Conservation (phyloP, 1,140 invertebrate genomes). For the Diuraphis noxia region DNA sequence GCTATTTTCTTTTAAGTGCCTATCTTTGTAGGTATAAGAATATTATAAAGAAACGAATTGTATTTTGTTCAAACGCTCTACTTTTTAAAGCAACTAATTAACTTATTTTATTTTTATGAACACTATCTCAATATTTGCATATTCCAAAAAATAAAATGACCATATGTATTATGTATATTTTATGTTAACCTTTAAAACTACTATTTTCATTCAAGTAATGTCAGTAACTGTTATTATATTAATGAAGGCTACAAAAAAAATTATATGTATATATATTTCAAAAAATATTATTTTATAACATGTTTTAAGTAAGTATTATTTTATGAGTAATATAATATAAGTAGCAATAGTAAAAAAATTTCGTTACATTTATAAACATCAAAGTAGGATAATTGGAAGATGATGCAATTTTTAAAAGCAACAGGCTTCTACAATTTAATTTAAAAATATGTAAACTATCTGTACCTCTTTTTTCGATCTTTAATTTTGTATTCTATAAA, state of each 20-base stretch:
- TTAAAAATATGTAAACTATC: too few species aligned
- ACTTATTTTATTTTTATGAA: slow-evolving; percentile 12
- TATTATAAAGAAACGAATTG: slow-evolving; percentile 2
- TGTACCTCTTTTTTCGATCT: too few species aligned
- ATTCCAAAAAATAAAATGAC: not conserved
- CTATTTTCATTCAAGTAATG: not conserved
- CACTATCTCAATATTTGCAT: not conserved
- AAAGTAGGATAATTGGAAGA: too few species aligned
- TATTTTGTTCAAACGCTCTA: not conserved
- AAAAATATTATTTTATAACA: not conserved
- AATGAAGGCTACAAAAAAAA: not conserved
- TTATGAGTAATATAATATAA: not conserved
- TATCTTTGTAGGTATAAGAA: not conserved
- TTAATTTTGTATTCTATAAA: too few species aligned
- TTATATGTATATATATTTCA: not conserved
- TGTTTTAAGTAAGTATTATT: not conserved
- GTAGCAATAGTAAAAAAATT: not conserved
- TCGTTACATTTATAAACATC: not conserved
- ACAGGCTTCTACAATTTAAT: too few species aligned
- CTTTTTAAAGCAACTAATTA: not conserved
- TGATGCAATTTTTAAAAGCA: too few species aligned
- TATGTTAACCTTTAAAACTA: not conserved
- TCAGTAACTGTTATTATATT: not conserved
- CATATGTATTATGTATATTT: not conserved
- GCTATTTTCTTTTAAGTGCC: not conserved